Evolutionary conservation across 2,888 invertebrate genomes (phyloP).

Genomic region (Zonitis immaculata): DNA sequence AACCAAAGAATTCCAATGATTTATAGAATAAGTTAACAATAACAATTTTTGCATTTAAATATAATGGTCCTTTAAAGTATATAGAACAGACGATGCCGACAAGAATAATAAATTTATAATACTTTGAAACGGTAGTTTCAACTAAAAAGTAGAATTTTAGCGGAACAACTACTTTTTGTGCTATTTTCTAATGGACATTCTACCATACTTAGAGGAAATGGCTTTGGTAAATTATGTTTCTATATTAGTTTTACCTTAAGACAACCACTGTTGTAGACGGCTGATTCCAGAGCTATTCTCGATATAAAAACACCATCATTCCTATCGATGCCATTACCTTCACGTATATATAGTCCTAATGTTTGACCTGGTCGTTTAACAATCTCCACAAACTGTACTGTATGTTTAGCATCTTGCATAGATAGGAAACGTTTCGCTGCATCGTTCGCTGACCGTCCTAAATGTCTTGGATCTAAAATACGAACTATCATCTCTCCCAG

Average conservation of each 20-base stretch:
- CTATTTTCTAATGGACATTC: too few relatives aligned
- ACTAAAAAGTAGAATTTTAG: too few relatives aligned
- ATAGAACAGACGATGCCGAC: not conserved
- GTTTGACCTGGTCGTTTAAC: constrained; percentile 99
- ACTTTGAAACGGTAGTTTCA: too few relatives aligned
- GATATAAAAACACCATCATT: constrained; percentile 98
- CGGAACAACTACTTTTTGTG: too few relatives aligned
- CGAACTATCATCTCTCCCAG: constrained; percentile 94
- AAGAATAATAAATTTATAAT: not conserved
- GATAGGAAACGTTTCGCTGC: constrained; percentile 82
- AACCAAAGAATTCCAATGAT: too few relatives aligned
- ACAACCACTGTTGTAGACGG: constrained; percentile 96
- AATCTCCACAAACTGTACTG: constrained; percentile 92
- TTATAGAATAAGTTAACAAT: too few relatives aligned
- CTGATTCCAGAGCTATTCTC: constrained; percentile 89
- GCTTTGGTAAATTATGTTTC: too few relatives aligned
- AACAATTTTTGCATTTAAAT: too few relatives aligned
- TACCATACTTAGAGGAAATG: too few relatives aligned
- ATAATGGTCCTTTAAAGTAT: not conserved
- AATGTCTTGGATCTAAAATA: constrained; percentile 80
- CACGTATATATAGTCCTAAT: constrained; percentile 93
- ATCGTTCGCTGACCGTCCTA: constrained; percentile 80
- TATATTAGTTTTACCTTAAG: too few relatives aligned
- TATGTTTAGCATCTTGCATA: constrained; percentile 62
- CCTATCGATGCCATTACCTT: constrained; percentile 97